Conservation (phyloP, 2,797 vertebrate species). For the Pseudochirops cupreus region DNA sequence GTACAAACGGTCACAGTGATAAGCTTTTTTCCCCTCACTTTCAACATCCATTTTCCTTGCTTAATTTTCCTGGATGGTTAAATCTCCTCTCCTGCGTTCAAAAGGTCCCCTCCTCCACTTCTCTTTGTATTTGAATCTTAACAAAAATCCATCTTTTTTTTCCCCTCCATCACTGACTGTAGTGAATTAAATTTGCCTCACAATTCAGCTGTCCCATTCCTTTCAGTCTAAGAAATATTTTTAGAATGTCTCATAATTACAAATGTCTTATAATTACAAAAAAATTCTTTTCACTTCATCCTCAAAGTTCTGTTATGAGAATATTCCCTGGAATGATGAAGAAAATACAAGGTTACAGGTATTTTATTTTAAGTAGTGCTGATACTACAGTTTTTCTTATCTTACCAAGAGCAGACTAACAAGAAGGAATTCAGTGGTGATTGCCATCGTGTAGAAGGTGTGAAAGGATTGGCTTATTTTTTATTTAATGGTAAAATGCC, state of each 20-base stretch:
- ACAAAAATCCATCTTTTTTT: not conserved
- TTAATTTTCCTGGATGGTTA: constrained; percentile 22
- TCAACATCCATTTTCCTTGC: constrained; percentile 42
- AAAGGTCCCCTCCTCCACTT: not conserved
- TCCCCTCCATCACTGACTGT: not conserved
- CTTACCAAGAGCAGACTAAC: constrained; percentile 10
- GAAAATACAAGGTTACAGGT: constrained; percentile 1
- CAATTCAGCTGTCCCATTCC: not conserved
- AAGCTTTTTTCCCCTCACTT: not conserved
- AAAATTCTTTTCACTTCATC: constrained; percentile 17
- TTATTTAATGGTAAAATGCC: constrained; percentile 51
- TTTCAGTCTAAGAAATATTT: not conserved
- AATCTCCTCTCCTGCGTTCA: constrained; percentile 16
- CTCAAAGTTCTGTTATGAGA: constrained; percentile 22
- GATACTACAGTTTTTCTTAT: constrained; percentile 19
- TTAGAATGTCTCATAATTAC: constrained; percentile 11
- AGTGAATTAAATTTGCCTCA: not conserved
- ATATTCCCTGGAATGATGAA: constrained; percentile 14
- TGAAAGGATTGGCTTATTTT: constrained; percentile 25
- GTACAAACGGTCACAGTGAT: not conserved
- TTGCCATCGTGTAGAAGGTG: constrained; percentile 40
- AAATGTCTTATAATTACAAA: constrained; percentile 14
- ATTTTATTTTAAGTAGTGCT: constrained; percentile 52
- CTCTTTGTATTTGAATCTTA: constrained; percentile 9
- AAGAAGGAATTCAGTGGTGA: constrained; percentile 24